Evolutionary conservation across 2,113 vertebrate genomes (phyloP), one percentile per base, ranked within the genome.

Genomic region (Podarcis cretensis): DNA sequence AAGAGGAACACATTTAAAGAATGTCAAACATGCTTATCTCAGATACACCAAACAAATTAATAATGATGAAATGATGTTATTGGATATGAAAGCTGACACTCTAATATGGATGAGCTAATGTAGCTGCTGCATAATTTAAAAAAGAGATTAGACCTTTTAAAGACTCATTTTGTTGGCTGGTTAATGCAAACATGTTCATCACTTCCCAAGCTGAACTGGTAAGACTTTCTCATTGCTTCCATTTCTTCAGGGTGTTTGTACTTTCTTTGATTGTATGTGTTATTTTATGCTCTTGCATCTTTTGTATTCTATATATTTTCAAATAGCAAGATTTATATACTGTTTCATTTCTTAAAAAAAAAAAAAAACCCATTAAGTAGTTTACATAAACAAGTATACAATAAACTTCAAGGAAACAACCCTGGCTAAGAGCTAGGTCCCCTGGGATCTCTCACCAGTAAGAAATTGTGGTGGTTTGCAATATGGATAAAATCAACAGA

Each of bases 21-120:
- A n/a, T 81, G 79, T 81, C 63, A 87, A 81, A 81, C 32, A 87
- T 63, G 48, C 23, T 5, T 85, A 77, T 85, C 25, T 77, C 25
- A n/a, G 77, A 63, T 65, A 65, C 9, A n/a, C 57, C 30, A 74
- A 76, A 76, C 43, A 85, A 59, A 85, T 59, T 32, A 85, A 73
- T 73, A 63, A 85, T 27, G 3, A 76, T 76, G 63, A 85, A 65
- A 85, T 85, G 23, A 76, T 77, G 84, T 43, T 85, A 65, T 30
- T 35, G 74, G 13, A 65, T 77, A 85, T 75, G 54, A 85, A 85
- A 43, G 23, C 25, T n/a, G 54, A 40, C 35, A 85, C 21, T 85
- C 18, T 59, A 25, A 76, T 85, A 40, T 76, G 21, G n/a, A 30
- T 85, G 32, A 35, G 32, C 32, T 40, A 76, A 63, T 16, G 4